Base-by-base conservation (phyloP, 1,140 invertebrate genomes). In the Bombus sylvicola region DNA sequence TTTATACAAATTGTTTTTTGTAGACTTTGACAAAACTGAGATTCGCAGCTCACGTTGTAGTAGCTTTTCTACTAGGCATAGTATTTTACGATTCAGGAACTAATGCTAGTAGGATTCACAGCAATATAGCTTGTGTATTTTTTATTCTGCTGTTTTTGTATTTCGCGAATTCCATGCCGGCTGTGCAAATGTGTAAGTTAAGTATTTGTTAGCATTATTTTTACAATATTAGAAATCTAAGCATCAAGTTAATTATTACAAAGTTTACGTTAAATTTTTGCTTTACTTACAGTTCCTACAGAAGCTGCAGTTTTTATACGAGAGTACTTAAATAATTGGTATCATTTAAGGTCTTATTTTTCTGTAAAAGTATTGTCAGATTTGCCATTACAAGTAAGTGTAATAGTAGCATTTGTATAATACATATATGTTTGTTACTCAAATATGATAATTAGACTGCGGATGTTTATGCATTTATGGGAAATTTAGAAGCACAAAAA, bases 291-390 rank as follows among this genome's bases (percentile, higher is more conserved):
- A 98, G 98, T 98, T 96, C 98, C 98, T 1, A 95, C 97, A 71
- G 98, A 99, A 95, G 97, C 98, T 87, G 95, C 96, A n/a, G 98
- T 98, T 0, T 97, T 98, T 89, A 93, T 98, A n/a, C 96, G 98
- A 90, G 98, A 99, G 94, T 97, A 98, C 95, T 95, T 97, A 34
- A 99, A 99, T 93, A 98, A 98, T 91, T 99, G 98, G 98, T 99
- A 99, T 92, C 97, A 97, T 28, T 93, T 98, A 10, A 96, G 96
- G 71, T 96, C 97, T 0, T 99, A 99, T 93, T 98, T 98, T 89
- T 94, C 97, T 25, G 97, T 98, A 8, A 98, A 98, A 95, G 96
- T 98, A n/a, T 92, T 98, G 78, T 97, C 98, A 0, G 98, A 99
- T 94, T 93, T 98, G 87, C 98, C 98, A 4, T 96, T 98, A 91